These are phyloP conservation scores for Clusia tigrina DNA, from an alignment of 2,888 invertebrate genomes.

Conservation along the genomic window DNA sequence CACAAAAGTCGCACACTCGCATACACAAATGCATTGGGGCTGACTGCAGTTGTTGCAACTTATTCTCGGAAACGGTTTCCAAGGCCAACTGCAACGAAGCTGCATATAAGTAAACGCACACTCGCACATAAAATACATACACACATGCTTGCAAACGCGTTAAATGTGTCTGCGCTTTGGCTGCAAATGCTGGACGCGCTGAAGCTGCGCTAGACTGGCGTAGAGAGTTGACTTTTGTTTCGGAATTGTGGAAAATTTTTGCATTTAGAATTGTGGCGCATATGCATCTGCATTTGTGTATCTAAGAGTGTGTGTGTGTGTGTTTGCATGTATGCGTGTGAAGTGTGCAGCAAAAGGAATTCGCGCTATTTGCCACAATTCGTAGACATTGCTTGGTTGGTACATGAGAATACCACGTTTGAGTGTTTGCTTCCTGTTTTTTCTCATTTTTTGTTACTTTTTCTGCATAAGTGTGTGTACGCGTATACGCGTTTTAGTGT, in stretches of 20 bases:
- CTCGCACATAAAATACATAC: background rate
- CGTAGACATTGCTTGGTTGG: too few relatives aligned
- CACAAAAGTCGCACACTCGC: background rate
- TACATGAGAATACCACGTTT: too few relatives aligned
- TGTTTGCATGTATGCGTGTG: too few relatives aligned
- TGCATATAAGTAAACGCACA: background rate
- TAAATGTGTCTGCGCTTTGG: background rate
- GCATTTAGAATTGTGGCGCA: background rate
- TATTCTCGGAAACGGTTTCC: slow-evolving; percentile 58
- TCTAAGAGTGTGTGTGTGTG: background rate
- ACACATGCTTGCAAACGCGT: background rate
- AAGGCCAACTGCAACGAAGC: slow-evolving; percentile 50
- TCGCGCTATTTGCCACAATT: too few relatives aligned
- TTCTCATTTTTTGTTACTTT: too few relatives aligned
- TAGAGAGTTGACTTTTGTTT: background rate
- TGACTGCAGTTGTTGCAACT: slow-evolving; percentile 31
- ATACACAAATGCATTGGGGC: slow-evolving; percentile 1
- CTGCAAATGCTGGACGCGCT: slow-evolving; percentile 1
- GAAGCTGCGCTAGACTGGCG: background rate
- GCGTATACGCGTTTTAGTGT: too few relatives aligned
- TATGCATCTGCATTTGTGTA: background rate
- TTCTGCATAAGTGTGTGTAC: too few relatives aligned
- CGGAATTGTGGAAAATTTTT: slow-evolving; percentile 2
- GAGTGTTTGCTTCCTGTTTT: too few relatives aligned
- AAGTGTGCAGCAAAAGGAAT: too few relatives aligned